Conservation (phyloP, 1,140 invertebrate species). For the Bilobella aurantiaca region DNA sequence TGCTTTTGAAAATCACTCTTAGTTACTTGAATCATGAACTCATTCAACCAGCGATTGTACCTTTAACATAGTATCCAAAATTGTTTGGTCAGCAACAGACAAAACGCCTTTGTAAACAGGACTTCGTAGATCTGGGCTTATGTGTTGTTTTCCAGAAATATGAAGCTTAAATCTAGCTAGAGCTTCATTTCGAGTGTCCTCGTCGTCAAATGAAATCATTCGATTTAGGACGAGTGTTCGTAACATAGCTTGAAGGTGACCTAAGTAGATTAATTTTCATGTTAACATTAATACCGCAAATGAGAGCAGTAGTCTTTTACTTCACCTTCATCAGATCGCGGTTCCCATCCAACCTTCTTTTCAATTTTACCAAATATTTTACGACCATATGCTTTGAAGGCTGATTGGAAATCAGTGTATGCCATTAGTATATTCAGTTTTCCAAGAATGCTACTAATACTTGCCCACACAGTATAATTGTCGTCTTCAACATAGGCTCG, state of each 20-base stretch:
- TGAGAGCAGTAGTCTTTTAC: too few species aligned
- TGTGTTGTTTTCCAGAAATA: slow-evolving; percentile 47
- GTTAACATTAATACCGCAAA: too few species aligned
- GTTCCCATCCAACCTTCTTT: slow-evolving; percentile 64
- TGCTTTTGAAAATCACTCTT: slow-evolving; percentile 56
- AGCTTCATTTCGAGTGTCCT: slow-evolving; percentile 62
- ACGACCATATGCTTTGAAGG: slow-evolving; percentile 60
- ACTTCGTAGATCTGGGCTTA: slow-evolving; percentile 78
- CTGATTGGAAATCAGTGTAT: slow-evolving; percentile 57
- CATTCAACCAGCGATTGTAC: slow-evolving; percentile 62
- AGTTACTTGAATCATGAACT: slow-evolving; percentile 74
- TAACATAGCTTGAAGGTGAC: slow-evolving; percentile 70
- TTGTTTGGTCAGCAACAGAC: slow-evolving; percentile 54
- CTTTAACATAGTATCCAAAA: slow-evolving; percentile 66
- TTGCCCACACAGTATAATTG: slow-evolving; percentile 88
- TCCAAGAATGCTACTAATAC: slow-evolving; percentile 64
- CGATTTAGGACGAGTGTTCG: slow-evolving; percentile 71
- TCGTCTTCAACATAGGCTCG: slow-evolving; percentile 71
- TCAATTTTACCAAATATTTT: slow-evolving; percentile 59
- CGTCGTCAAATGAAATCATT: slow-evolving; percentile 68
- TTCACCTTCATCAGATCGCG: slow-evolving; percentile 57
- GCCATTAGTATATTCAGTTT: slow-evolving; percentile 64
- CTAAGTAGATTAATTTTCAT: too few species aligned
- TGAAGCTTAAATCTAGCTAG: slow-evolving; percentile 57
- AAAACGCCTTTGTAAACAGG: slow-evolving; percentile 78